phyloP scores from a whole-genome alignment of 2,888 invertebrate species.

The Perithous albicinctus region DNA sequence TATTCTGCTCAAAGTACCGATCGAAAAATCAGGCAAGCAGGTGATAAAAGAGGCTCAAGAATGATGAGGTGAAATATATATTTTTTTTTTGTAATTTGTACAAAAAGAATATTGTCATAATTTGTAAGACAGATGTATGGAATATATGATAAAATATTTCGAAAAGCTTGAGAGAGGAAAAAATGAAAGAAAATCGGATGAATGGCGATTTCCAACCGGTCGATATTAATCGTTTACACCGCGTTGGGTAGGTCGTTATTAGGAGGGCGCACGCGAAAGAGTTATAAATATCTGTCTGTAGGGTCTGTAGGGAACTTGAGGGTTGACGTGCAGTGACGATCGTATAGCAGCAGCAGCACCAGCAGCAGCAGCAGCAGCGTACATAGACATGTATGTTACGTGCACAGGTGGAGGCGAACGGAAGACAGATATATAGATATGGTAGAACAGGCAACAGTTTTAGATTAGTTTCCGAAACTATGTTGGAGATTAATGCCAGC shows the following conservation, averaged over 20 bases:
- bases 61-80: too few species aligned
- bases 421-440: slow-evolving; percentile 23
- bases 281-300: slow-evolving; percentile 61
- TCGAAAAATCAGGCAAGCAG: too few species aligned
- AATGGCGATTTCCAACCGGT: slow-evolving; percentile 16
- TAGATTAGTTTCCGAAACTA: slow-evolving; percentile 69
- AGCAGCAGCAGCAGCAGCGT: slow-evolving; percentile 1
- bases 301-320: slow-evolving; percentile 44
- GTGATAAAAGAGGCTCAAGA: too few species aligned
- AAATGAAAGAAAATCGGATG: not conserved
- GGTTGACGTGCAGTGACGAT: slow-evolving; percentile 51
- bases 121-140: not conserved
- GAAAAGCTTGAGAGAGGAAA: not conserved
- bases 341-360: not conserved
- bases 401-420: slow-evolving; percentile 40
- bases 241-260: slow-evolving; percentile 29
- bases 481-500: slow-evolving; percentile 67
- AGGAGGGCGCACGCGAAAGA: slow-evolving; percentile 34
- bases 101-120: not conserved
- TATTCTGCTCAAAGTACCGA: too few species aligned
- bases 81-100: too few species aligned
- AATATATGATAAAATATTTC: not conserved
- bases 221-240: slow-evolving; percentile 33
- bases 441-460: slow-evolving; percentile 50
- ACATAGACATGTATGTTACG: slow-evolving; percentile 36